phyloP scores from a whole-genome alignment of 2,797 vertebrate genomes.

The Sebastes variabilis region DNA sequence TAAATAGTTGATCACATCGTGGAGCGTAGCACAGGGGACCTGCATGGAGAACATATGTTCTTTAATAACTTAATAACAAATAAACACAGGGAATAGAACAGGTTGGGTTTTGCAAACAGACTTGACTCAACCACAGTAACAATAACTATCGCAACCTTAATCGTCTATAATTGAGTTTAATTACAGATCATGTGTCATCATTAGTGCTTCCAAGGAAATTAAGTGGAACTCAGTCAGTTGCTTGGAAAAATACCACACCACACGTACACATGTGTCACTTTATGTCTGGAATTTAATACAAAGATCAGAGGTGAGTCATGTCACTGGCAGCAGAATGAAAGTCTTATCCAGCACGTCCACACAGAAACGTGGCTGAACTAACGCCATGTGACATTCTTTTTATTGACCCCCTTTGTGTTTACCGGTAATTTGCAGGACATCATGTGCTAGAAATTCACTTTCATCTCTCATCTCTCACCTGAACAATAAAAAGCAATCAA shows the following conservation, averaged over 20 bases:
- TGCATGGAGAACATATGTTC: constrained; percentile 34
- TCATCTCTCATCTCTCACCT: not conserved
- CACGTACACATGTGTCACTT: not conserved
- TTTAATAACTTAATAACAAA: not conserved
- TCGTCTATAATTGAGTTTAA: not conserved
- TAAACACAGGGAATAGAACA: not conserved
- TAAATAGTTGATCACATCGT: constrained; percentile 79
- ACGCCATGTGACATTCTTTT: not conserved
- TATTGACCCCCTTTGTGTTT: not conserved
- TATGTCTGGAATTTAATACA: not conserved
- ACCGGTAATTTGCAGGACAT: not conserved
- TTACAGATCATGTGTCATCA: not conserved
- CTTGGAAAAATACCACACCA: not conserved
- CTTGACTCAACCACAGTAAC: not conserved
- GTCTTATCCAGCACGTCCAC: not conserved
- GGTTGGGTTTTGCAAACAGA: not conserved
- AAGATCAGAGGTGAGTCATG: not conserved
- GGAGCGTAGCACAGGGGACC: constrained; percentile 80
- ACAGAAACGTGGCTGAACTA: not conserved
- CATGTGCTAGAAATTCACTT: not conserved
- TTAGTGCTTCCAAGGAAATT: not conserved
- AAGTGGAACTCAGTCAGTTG: not conserved
- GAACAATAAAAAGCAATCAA: not conserved
- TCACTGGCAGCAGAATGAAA: not conserved
- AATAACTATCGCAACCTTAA: not conserved